These are phyloP conservation scores for Octopus sinensis DNA, from an alignment of 1,140 invertebrate genomes.

Conservation along the genomic window DNA sequence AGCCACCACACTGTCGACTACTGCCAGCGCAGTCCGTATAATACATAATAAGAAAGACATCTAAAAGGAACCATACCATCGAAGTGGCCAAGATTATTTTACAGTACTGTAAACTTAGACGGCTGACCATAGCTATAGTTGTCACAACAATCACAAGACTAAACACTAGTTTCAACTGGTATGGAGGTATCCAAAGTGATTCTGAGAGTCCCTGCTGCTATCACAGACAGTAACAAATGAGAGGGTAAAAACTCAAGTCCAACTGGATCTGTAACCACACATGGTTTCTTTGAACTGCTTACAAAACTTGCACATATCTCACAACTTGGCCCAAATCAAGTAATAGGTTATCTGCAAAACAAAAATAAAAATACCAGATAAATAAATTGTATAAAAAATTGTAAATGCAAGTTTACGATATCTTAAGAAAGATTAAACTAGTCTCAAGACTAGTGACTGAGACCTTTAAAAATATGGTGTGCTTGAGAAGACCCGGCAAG, in stretches of 20 bases:
- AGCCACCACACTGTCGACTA: constrained; percentile 18
- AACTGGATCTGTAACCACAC: background rate
- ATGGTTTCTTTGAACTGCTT: constrained; percentile 1
- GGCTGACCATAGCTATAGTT: constrained; percentile 42
- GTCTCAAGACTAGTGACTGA: too few relatives aligned
- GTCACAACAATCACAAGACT: background rate
- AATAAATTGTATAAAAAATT: too few relatives aligned
- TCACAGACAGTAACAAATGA: background rate
- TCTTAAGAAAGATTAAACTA: too few relatives aligned
- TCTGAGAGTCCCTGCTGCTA: background rate
- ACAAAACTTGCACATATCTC: background rate
- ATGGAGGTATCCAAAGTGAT: background rate
- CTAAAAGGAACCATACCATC: constrained; percentile 90
- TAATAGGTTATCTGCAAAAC: too few relatives aligned
- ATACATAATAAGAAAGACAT: constrained; percentile 85
- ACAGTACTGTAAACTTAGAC: constrained; percentile 62
- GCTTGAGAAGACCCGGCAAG: too few relatives aligned
- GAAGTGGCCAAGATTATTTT: constrained; percentile 91
- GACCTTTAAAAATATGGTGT: too few relatives aligned
- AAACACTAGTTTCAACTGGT: background rate
- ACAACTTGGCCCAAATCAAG: background rate
- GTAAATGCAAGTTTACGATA: too few relatives aligned
- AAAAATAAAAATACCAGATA: too few relatives aligned
- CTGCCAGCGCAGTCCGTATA: constrained; percentile 75
- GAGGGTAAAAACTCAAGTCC: background rate